phyloP scores from a whole-genome alignment of 2,888 invertebrate species.

The Imbricaverruca yamaguchii region DNA sequence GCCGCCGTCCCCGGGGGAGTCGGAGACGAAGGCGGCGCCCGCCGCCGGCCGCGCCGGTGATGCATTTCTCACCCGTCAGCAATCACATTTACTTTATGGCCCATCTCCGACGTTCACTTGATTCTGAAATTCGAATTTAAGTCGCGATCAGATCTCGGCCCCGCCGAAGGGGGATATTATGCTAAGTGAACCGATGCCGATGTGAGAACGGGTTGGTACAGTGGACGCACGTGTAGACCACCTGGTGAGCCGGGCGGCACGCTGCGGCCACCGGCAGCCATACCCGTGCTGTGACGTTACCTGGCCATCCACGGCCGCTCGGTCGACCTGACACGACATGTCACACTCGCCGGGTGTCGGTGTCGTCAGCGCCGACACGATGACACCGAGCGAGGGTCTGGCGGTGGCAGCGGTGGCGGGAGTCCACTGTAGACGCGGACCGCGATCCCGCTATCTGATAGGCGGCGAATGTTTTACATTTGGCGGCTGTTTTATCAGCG shows the following conservation, averaged over 20 bases:
- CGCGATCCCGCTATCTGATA: neutral
- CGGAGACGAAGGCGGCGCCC: too few relatives aligned
- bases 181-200: conserved; percentile 2
- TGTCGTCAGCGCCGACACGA: too few relatives aligned
- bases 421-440: neutral
- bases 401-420: neutral
- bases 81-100: conserved; percentile 11
- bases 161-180: neutral
- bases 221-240: neutral
- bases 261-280: too few relatives aligned
- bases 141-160: conserved; percentile 8
- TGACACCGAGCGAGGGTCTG: neutral
- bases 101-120: conserved; percentile 4
- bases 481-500: neutral
- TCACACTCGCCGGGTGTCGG: too few relatives aligned
- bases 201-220: conserved; percentile 12
- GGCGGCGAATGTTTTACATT: neutral
- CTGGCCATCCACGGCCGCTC: too few relatives aligned
- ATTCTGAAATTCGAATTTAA: neutral
- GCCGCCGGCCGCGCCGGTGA: neutral
- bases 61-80: neutral
- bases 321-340: too few relatives aligned
- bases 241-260: too few relatives aligned
- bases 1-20: too few relatives aligned
- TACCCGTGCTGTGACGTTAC: too few relatives aligned